phyloP scores from a whole-genome alignment of 2,797 vertebrate genomes.

The Urocyon cinereoargenteus region DNA sequence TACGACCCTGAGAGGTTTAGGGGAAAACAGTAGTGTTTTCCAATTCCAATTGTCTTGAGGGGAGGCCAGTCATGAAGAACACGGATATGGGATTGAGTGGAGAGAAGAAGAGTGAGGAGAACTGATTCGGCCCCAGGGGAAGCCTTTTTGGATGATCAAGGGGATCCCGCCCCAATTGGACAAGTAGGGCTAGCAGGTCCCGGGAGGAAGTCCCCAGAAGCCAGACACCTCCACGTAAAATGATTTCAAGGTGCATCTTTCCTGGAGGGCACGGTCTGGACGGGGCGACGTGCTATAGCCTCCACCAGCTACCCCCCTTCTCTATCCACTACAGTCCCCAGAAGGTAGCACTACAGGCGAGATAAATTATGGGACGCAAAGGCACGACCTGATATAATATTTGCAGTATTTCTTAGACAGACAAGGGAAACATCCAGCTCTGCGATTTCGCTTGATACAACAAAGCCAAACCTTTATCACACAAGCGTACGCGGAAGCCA shows the following conservation, averaged over 20 bases:
- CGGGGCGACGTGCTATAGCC: neutral
- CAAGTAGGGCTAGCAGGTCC: neutral
- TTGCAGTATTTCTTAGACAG: conserved; percentile 68
- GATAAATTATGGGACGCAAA: conserved; percentile 7
- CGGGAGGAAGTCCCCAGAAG: neutral
- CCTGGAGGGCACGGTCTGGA: neutral
- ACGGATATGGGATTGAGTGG: neutral
- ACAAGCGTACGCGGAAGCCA: neutral
- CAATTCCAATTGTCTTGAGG: neutral
- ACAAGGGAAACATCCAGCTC: conserved; percentile 49
- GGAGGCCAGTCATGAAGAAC: neutral
- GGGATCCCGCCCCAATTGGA: neutral
- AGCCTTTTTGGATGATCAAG: neutral
- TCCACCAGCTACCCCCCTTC: too few species aligned
- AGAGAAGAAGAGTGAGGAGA: neutral
- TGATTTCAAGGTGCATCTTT: neutral
- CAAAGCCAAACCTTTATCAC: conserved; percentile 75
- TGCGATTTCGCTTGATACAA: conserved; percentile 62
- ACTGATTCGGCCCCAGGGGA: neutral
- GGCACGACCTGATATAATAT: conserved; percentile 37
- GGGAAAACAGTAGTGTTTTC: neutral
- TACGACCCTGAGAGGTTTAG: neutral
- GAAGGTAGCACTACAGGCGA: neutral
- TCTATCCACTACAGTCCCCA: neutral
- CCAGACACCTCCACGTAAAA: neutral